phyloP scores from a whole-genome alignment of 2,888 invertebrate genomes.

The Eristalis arbustorum region DNA sequence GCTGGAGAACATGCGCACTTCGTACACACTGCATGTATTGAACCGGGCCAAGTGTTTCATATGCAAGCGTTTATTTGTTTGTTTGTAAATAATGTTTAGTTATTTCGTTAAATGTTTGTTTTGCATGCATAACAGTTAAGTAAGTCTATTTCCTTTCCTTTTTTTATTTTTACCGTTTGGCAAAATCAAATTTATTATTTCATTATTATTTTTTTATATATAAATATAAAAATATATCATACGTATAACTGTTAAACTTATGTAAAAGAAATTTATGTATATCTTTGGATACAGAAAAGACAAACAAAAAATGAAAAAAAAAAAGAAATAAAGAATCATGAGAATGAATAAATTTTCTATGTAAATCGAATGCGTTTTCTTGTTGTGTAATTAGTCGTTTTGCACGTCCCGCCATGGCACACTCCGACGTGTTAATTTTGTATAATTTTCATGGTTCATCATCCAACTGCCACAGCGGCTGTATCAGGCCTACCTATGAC shows the following conservation, averaged over 20 bases:
- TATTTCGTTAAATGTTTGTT: constrained; percentile 47
- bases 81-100: constrained; percentile 63
- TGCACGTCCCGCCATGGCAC: too few relatives aligned
- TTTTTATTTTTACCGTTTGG: constrained; percentile 43
- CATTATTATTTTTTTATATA: constrained; percentile 13
- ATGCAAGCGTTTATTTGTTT: constrained; percentile 54
- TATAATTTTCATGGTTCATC: too few relatives aligned
- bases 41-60: constrained; percentile 33
- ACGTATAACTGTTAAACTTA: constrained; percentile 50
- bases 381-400: not conserved
- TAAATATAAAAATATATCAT: constrained; percentile 4
- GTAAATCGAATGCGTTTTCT: constrained; percentile 4
- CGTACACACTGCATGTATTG: not conserved
- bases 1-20: not conserved
- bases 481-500: too few relatives aligned
- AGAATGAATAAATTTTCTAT: constrained; percentile 67
- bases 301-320: constrained; percentile 12
- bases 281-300: constrained; percentile 40
- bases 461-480: too few relatives aligned
- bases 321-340: constrained; percentile 36
- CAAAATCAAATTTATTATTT: constrained; percentile 47
- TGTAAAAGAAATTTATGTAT: constrained; percentile 43
- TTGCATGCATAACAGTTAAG: constrained; percentile 58
- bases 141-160: constrained; percentile 22
- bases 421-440: too few relatives aligned